Evolutionary conservation across 2,888 invertebrate species (phyloP).

Genomic region (Syrista parreyssii): DNA sequence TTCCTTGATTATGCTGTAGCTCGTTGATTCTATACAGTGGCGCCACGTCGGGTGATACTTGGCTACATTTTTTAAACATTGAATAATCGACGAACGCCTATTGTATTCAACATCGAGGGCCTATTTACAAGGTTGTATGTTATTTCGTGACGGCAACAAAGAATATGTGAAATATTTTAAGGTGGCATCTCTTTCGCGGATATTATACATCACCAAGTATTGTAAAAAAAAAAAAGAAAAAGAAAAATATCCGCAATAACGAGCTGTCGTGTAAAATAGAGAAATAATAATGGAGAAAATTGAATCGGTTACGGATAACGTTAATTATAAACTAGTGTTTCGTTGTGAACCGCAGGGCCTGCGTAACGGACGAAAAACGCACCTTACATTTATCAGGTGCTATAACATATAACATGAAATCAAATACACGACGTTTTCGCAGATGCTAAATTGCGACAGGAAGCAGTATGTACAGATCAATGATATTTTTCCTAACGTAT

Average conservation of each 20-base stretch:
- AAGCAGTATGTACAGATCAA: not conserved
- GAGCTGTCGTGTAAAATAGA: not conserved
- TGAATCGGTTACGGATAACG: not conserved
- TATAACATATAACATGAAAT: not conserved
- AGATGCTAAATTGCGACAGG: not conserved
- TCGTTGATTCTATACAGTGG: not conserved
- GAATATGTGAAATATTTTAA: not conserved
- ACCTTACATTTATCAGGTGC: not conserved
- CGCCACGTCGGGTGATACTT: not conserved
- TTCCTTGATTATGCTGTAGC: not conserved
- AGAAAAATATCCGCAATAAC: not conserved
- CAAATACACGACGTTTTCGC: not conserved
- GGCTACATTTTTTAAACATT: conserved; percentile 22
- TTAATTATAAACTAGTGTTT: no score
- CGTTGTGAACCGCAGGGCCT: not conserved
- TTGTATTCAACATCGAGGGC: conserved; percentile 22
- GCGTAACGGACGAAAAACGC: not conserved
- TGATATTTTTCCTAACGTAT: not conserved
- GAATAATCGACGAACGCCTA: conserved; percentile 42
- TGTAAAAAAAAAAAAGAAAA: not conserved
- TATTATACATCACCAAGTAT: not conserved
- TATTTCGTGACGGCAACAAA: conserved; percentile 15
- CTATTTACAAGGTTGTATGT: conserved; percentile 29
- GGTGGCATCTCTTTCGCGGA: not conserved
- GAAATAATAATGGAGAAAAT: not conserved